Evolutionary conservation across 2,888 invertebrate genomes (phyloP).

Genomic region (Thysanoteuthis rhombus): DNA sequence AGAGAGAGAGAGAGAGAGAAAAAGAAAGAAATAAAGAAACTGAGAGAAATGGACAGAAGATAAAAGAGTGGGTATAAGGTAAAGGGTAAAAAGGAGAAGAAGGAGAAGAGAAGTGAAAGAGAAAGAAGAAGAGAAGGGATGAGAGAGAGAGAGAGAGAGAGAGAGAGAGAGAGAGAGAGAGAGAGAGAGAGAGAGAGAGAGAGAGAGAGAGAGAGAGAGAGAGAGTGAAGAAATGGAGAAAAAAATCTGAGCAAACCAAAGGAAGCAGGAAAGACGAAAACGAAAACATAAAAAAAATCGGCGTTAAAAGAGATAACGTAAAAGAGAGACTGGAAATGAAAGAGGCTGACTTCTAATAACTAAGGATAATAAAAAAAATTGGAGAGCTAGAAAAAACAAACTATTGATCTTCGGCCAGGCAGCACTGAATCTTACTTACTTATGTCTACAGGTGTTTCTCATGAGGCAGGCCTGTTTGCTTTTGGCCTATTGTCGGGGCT

Average conservation of each 20-base stretch:
- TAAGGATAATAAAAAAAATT: background rate
- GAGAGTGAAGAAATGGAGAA: too few species aligned
- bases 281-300: too few species aligned
- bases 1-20: too few species aligned
- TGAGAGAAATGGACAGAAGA: too few species aligned
- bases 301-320: background rate
- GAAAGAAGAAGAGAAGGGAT: background rate
- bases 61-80: too few species aligned
- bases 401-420: background rate
- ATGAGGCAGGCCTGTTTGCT: background rate
- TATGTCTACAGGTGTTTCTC: background rate
- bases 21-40: too few species aligned
- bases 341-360: background rate
- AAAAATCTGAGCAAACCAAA: too few species aligned
- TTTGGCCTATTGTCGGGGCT: background rate
- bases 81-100: background rate
- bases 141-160: accelerated
- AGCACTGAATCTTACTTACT: background rate
- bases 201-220: background rate
- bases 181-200: background rate
- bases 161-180: accelerated
- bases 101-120: background rate
- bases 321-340: background rate
- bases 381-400: background rate
- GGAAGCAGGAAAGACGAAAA: too few species aligned